Evolutionary conservation across 2,113 vertebrate species (phyloP).

Genomic region (Trinectes maculatus): DNA sequence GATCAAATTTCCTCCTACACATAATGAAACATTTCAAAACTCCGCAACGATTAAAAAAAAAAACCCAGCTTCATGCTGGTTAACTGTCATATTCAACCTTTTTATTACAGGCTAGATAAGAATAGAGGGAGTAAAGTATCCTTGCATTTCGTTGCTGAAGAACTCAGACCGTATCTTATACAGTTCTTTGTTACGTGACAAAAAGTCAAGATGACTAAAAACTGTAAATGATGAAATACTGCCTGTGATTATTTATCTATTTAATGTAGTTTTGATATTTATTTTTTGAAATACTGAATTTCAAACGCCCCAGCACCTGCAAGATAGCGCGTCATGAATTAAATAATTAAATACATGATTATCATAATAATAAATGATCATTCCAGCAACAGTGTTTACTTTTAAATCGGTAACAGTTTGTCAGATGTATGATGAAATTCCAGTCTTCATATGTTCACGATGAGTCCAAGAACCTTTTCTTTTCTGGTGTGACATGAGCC

Average conservation of each 20-base stretch:
- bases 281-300: too few relatives aligned
- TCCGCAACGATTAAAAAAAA: neutral
- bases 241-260: neutral
- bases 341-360: too few relatives aligned
- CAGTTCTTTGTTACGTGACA: neutral
- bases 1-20: too few relatives aligned
- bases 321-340: neutral
- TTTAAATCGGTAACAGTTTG: neutral
- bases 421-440: neutral
- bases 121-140: neutral
- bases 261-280: neutral
- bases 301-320: neutral
- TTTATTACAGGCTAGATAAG: neutral
- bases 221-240: neutral
- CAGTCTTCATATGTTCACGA: neutral
- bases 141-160: neutral
- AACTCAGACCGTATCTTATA: neutral
- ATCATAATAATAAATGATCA: too few relatives aligned
- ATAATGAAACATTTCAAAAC: too few relatives aligned
- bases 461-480: neutral
- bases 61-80: neutral
- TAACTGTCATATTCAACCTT: constrained; percentile 5
- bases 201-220: neutral
- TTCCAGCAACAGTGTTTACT: neutral
- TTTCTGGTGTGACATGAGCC: neutral